phyloP scores from a whole-genome alignment of 1,140 invertebrate species.

The Camponotus floridanus region DNA sequence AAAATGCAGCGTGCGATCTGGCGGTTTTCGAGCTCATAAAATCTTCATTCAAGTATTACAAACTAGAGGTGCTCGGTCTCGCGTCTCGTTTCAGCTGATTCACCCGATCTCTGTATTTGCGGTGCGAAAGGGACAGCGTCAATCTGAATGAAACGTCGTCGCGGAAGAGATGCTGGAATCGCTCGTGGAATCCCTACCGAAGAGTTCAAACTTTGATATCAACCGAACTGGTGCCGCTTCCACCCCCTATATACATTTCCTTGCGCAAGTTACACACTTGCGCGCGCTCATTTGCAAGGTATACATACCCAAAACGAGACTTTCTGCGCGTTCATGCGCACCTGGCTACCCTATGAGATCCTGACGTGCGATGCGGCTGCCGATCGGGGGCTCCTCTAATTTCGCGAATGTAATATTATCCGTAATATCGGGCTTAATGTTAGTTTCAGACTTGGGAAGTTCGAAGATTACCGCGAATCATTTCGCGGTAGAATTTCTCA shows the following conservation, averaged over 20 bases:
- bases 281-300: neutral
- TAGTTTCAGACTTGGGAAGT: slow-evolving; percentile 51
- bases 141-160: slow-evolving; percentile 14
- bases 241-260: slow-evolving; percentile 2
- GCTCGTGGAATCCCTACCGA: slow-evolving; percentile 30
- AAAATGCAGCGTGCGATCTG: neutral
- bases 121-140: neutral
- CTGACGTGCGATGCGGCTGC: slow-evolving; percentile 35
- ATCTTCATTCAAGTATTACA: neutral
- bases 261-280: slow-evolving; percentile 30
- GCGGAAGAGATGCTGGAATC: neutral
- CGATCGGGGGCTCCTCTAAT: slow-evolving; percentile 53
- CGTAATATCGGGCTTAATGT: slow-evolving; percentile 63
- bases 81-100: neutral
- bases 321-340: slow-evolving; percentile 48
- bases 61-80: neutral
- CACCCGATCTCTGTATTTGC: neutral
- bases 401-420: slow-evolving; percentile 63
- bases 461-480: slow-evolving; percentile 64
- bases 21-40: neutral
- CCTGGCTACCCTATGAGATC: slow-evolving; percentile 52
- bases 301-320: slow-evolving; percentile 19
- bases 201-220: slow-evolving; percentile 50
- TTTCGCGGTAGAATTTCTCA: slow-evolving; percentile 52
- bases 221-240: slow-evolving; percentile 28